Evolutionary conservation across 2,113 vertebrate species (phyloP), one percentile per base, ranked within the genome.

Genomic region (Agapornis roseicollis): DNA sequence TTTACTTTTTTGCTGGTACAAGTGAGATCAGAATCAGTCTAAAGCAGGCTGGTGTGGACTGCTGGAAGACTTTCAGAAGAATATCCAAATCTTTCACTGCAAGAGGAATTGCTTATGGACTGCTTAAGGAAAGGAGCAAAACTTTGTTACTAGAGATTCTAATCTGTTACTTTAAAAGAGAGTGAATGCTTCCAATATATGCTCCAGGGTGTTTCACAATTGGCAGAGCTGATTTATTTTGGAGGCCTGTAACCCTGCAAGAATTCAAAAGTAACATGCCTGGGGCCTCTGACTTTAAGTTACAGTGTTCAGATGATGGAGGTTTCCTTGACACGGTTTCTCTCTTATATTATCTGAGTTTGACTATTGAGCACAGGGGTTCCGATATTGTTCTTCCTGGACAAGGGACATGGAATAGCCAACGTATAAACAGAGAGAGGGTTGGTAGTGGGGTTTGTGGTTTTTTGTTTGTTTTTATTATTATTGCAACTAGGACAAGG

Each of bases 191-290:
- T 94, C 61, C 74, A 85, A 31, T 61, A 53, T 37, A 46, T 78
- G 58, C 63, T 80, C 73, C 11, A 61, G 39, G 37, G 46, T 80
- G 35, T 95, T 94, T 93, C 82, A 85, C 53, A 70, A 9, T 25
- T 80, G 94, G 60, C 88, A 93, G 69, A 70, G 85, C 39, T 85
- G 66, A 89, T 89, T 94, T 93, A 81, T 88, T 92, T 70, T 80
- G 81, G 82, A 88, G 60, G 41, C 31, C 37, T 92, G 76, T 85
- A 93, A 77, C 61, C 63, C 80, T 80, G 63, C 80, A 89, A 94
- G 81, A 92, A 96, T 87, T 94, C 79, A 41, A 19, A 88, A 72
- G 76, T 52, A 58, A 31, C 56, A 47, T 27, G 29, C 66, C 86
- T 70, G 44, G 31, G 31, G 61, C 25, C 68, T 83, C 70, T 58